A percentile compares a stretch with the other conserved stretches of the same genome.
These are phyloP conservation scores for Furcula furcula DNA, from an alignment of 2,888 invertebrate species.

Conservation along the genomic window DNA sequence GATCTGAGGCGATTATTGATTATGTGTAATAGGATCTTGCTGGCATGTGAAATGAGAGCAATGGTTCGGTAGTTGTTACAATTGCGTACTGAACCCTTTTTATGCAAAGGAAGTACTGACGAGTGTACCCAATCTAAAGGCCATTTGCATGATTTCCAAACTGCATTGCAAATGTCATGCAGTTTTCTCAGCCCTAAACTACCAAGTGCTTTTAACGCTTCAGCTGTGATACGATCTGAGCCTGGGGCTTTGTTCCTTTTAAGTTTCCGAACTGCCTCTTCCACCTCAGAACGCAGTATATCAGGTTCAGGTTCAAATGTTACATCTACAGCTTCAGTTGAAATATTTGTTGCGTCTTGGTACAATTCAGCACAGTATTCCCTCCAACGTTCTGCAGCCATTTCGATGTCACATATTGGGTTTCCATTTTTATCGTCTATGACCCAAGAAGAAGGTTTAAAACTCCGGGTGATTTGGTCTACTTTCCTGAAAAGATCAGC, in stretches of 20 bases:
- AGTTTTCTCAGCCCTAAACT: too few species aligned
- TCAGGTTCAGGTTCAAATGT: neutral
- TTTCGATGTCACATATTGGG: neutral
- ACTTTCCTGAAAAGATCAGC: constrained; percentile 6
- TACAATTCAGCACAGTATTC: neutral
- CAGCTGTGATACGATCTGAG: neutral
- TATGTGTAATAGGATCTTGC: too few species aligned
- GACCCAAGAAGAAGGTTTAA: neutral
- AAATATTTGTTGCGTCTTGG: neutral
- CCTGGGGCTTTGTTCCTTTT: neutral
- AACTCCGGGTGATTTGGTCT: neutral
- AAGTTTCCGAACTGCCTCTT: neutral
- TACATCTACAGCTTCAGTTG: too few species aligned
- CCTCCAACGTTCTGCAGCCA: neutral
- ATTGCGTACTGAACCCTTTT: too few species aligned
- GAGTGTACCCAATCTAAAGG: too few species aligned
- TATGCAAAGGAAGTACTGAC: too few species aligned
- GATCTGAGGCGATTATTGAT: too few species aligned
- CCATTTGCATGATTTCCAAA: too few species aligned
- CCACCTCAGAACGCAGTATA: neutral
- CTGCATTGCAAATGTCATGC: too few species aligned
- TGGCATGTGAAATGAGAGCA: too few species aligned
- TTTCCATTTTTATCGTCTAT: constrained; percentile 2
- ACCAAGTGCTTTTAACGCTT: neutral
- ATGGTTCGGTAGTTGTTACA: too few species aligned